Evolutionary conservation across 2,113 vertebrate genomes (phyloP).

Genomic region (Ictalurus punctatus): DNA sequence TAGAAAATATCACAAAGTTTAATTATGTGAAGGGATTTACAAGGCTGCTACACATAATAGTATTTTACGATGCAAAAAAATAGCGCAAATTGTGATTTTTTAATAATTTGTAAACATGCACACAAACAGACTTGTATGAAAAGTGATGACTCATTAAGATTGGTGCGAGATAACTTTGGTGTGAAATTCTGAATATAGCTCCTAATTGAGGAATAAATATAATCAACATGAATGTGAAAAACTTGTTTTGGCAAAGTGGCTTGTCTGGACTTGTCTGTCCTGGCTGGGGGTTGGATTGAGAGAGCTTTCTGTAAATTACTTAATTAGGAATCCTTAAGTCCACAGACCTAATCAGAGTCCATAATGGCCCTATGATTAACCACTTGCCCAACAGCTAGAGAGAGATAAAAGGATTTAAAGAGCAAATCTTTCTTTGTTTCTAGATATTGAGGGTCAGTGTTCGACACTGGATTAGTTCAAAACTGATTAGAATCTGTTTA

Average conservation of each 20-base stretch:
- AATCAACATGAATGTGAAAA: neutral
- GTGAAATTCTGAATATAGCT: neutral
- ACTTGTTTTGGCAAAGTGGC: neutral
- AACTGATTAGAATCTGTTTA: neutral
- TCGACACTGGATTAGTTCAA: neutral
- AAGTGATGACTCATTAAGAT: neutral
- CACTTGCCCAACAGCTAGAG: neutral
- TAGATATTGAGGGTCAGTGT: neutral
- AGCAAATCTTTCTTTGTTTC: neutral
- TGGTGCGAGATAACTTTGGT: neutral
- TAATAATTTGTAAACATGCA: neutral
- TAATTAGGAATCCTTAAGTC: slow-evolving; percentile 84
- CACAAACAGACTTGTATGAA: neutral
- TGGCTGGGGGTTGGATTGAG: neutral
- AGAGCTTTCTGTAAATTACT: slow-evolving; percentile 72
- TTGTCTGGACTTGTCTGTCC: neutral
- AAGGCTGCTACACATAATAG: neutral
- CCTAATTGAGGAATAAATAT: neutral
- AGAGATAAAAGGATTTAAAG: slow-evolving; percentile 50
- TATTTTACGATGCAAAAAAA: neutral
- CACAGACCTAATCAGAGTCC: slow-evolving; percentile 74
- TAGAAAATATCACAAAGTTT: neutral
- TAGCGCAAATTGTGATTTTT: neutral
- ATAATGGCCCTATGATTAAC: slow-evolving; percentile 45
- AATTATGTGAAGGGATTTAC: neutral